Conservation (phyloP, 2,113 vertebrate species). For the Bubo scandiacus region DNA sequence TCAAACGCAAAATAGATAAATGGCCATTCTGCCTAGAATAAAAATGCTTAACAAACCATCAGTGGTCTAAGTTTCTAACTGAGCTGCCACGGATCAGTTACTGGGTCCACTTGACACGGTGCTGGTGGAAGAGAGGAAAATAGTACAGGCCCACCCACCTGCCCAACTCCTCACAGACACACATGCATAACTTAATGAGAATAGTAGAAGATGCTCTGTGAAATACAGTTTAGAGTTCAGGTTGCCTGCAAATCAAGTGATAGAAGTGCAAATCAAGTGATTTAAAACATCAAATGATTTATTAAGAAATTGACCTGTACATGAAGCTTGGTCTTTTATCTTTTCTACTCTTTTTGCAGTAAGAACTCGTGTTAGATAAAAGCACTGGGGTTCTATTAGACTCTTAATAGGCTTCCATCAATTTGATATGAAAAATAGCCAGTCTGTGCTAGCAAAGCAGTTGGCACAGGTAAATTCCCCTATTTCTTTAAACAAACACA, state of each 20-base stretch:
- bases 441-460: neutral
- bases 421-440: neutral
- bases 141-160: neutral
- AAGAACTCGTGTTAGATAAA: neutral
- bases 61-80: neutral
- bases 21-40: neutral
- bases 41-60: neutral
- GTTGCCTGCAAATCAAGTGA: neutral
- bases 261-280: neutral
- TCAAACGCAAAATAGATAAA: neutral
- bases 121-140: neutral
- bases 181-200: neutral
- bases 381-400: neutral
- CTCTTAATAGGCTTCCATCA: neutral
- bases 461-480: accelerated
- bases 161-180: too few relatives aligned
- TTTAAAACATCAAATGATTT: neutral
- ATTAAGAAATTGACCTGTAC: neutral
- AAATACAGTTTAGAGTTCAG: neutral
- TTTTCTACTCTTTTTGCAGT: neutral
- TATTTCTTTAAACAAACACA: neutral
- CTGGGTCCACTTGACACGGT: neutral
- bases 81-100: neutral
- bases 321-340: neutral
- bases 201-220: neutral